These are phyloP conservation scores for Dusona sp. DNA, from an alignment of 2,888 invertebrate species.

Conservation along the genomic window DNA sequence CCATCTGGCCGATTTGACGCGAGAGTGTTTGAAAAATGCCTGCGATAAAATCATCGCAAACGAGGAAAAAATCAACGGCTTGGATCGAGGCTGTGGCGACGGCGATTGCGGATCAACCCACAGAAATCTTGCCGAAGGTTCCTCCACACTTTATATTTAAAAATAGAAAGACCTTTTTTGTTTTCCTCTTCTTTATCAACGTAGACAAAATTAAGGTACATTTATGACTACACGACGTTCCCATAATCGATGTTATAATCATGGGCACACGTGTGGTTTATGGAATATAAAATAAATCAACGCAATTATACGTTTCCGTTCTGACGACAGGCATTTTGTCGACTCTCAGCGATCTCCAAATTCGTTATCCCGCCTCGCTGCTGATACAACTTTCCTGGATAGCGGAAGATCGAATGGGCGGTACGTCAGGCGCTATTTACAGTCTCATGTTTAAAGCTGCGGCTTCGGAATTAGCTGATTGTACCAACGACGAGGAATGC, in stretches of 20 bases:
- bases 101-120: conserved; percentile 88
- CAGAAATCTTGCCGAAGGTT: conserved; percentile 86
- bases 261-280: too few relatives aligned
- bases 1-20: conserved; percentile 75
- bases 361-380: conserved; percentile 84
- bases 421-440: conserved; percentile 93
- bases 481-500: conserved; percentile 68
- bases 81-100: conserved; percentile 88
- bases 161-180: not conserved
- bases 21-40: conserved; percentile 82
- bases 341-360: conserved; percentile 71
- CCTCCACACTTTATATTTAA: not conserved
- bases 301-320: conserved; percentile 17
- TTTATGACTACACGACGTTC: not conserved
- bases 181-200: not conserved
- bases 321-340: conserved; percentile 75
- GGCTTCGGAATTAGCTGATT: conserved; percentile 83
- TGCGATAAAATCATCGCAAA: conserved; percentile 78
- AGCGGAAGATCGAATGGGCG: conserved; percentile 91
- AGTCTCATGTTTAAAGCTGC: conserved; percentile 90
- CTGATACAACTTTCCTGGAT: conserved; percentile 87
- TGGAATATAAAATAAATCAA: conserved; percentile 6
- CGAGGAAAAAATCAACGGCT: conserved; percentile 79
- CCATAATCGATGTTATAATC: too few relatives aligned
- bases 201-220: not conserved